phyloP scores from a whole-genome alignment of 2,797 vertebrate species.

The Apogon talboti region DNA sequence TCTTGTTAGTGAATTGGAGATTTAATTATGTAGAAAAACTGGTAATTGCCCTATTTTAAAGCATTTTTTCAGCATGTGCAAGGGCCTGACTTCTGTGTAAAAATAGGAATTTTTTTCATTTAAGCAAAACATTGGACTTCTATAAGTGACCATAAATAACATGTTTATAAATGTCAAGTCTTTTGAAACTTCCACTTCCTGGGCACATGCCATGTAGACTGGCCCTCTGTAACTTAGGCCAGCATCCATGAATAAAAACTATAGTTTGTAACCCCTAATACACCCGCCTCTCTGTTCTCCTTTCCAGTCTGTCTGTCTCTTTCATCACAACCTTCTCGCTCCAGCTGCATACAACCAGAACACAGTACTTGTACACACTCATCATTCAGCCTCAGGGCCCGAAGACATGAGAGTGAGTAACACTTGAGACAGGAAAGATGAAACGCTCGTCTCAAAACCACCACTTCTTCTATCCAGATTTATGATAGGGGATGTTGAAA shows the following conservation, averaged over 20 bases:
- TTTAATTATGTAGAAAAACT: too few species aligned
- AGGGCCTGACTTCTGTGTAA: conserved; percentile 1
- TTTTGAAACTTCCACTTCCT: conserved; percentile 35
- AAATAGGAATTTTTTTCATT: not conserved
- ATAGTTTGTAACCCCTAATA: conserved; percentile 39
- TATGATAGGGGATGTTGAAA: conserved; percentile 54
- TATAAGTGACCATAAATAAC: conserved; percentile 1
- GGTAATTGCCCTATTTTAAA: conserved; percentile 2
- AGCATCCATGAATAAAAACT: conserved; percentile 36
- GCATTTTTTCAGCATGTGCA: not conserved
- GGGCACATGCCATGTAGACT: conserved; percentile 15
- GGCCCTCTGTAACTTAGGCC: conserved; percentile 21
- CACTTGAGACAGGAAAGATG: conserved; percentile 48
- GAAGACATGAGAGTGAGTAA: conserved; percentile 49
- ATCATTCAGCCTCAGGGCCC: conserved; percentile 47
- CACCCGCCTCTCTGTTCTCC: conserved; percentile 64
- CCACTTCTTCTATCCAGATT: conserved; percentile 60
- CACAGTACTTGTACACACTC: conserved; percentile 34
- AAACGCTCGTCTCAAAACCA: conserved; percentile 56
- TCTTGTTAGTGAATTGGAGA: too few species aligned
- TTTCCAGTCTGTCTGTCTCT: conserved; percentile 48
- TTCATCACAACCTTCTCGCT: conserved; percentile 50
- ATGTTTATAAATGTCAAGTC: conserved; percentile 24
- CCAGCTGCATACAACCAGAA: conserved; percentile 26
- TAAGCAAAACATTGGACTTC: not conserved